Percentiles rank a stretch among this genome's conserved stretches.
phyloP scores from a whole-genome alignment of 2,797 vertebrate species.

The Moxostoma hubbsi region DNA sequence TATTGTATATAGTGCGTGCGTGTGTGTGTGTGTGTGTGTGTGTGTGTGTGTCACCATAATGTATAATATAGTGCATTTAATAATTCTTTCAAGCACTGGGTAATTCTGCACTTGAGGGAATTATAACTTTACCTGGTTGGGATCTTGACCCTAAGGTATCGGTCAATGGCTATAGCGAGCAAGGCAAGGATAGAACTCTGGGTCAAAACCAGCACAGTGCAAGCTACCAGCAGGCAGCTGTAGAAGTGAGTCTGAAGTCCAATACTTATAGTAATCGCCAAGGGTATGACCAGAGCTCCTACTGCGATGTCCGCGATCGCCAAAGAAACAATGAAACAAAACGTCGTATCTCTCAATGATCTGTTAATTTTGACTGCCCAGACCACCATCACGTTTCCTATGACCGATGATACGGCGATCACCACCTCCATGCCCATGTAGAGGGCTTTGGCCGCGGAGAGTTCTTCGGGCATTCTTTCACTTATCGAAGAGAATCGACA shows the following conservation, averaged over 20 bases:
- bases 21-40: background rate
- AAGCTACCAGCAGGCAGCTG: slow-evolving; percentile 94
- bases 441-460: slow-evolving; percentile 80
- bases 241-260: slow-evolving; percentile 93
- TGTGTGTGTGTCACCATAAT: background rate
- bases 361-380: slow-evolving; percentile 97
- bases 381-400: slow-evolving; percentile 96
- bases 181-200: slow-evolving; percentile 98
- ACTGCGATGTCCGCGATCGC: slow-evolving; percentile 95
- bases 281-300: slow-evolving; percentile 92
- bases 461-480: slow-evolving; percentile 78
- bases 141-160: slow-evolving; percentile 96
- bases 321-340: slow-evolving; percentile 95
- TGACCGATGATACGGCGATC: slow-evolving; percentile 90
- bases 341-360: slow-evolving; percentile 91
- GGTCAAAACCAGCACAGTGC: slow-evolving; percentile 94
- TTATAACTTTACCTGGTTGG: slow-evolving; percentile 86
- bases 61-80: background rate
- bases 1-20: background rate
- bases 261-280: slow-evolving; percentile 94
- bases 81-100: background rate
- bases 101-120: background rate
- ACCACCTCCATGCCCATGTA: slow-evolving; percentile 94
- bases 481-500: slow-evolving; percentile 16
- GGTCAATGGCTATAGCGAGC: slow-evolving; percentile 94